Evolutionary conservation across 2,113 vertebrate species (phyloP).

Genomic region (Daphoenositta chrysoptera): DNA sequence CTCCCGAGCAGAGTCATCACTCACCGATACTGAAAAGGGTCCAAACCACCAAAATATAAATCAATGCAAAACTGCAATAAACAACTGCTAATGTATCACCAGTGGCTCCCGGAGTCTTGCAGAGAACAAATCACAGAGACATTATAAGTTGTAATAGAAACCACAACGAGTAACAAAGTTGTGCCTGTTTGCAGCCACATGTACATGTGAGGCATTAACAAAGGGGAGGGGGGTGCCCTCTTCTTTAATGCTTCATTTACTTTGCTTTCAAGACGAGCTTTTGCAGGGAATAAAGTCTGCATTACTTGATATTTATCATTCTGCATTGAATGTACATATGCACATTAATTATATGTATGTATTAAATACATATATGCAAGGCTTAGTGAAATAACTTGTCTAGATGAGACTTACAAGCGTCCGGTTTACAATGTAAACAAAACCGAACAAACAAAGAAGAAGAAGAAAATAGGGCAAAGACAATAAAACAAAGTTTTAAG

Average conservation of each 20-base stretch:
- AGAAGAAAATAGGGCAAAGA: not conserved
- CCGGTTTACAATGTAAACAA: too few species aligned
- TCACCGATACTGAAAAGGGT: not conserved
- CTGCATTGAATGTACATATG: not conserved
- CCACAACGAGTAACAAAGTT: not conserved
- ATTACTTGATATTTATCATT: not conserved
- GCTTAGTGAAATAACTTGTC: not conserved
- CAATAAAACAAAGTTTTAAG: not conserved
- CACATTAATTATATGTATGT: not conserved
- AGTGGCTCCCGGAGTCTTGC: not conserved
- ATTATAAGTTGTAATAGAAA: not conserved
- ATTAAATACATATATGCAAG: not conserved
- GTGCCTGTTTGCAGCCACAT: not conserved
- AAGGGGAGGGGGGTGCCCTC: accelerated
- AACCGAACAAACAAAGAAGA: too few species aligned
- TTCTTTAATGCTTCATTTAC: not conserved
- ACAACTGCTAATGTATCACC: not conserved
- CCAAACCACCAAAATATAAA: not conserved
- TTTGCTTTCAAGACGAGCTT: not conserved
- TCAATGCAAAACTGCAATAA: not conserved
- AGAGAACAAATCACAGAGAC: not conserved
- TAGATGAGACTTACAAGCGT: not conserved
- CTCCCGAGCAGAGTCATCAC: not conserved
- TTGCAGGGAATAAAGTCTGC: not conserved
- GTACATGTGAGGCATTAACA: not conserved